Base-by-base conservation (phyloP, 2,113 vertebrate species). In the Patagioenas fasciata region DNA sequence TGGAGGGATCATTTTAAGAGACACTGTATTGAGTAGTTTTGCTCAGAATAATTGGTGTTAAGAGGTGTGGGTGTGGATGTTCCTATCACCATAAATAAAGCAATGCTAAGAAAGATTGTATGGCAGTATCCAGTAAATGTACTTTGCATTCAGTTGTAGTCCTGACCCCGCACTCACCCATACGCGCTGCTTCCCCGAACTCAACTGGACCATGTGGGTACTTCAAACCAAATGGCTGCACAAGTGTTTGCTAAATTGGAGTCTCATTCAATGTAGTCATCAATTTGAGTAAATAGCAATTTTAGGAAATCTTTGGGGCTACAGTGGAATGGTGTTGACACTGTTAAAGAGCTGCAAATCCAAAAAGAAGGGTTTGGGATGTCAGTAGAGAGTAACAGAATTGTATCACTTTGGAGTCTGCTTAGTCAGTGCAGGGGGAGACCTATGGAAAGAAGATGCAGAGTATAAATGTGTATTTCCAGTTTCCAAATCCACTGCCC, bases 381-480 rank as follows among this genome's bases (percentile, higher is more conserved):
- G 13, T 28, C 25, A 19, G 21, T 34, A 8, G 73, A 36, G 72
- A 36, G 25, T 24, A 67, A 47, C 32, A 72, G 62, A 57, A 7
- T 17, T 51, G 1, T 14, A 12, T 38, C 3, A 5, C n/a, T n/a
- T 5, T 32, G 47, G 13, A 28, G 13, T 28, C 3, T 4, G 3
- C 47, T 56, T 24, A 10, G 25, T 21, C 1, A 3, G 8, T 42
- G 57, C 25, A 15, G 47, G 29, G 53, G 29, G 36, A 81, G 69
- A 18, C 24, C 61, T 18, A 4, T 21, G 53, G 47, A 48, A 54
- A 53, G 53, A 23, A 77, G 29, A 13, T 64, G n/a, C n/a, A 40
- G 53, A 5, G 13, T 29, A 3, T 9, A n/a, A 85, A 67, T 20
- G 15, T 9, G 13, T 13, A 6, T 77, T 78, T 64, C 42, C 51